Conservation (phyloP, 2,113 vertebrate species). For the Cacatua alba region DNA sequence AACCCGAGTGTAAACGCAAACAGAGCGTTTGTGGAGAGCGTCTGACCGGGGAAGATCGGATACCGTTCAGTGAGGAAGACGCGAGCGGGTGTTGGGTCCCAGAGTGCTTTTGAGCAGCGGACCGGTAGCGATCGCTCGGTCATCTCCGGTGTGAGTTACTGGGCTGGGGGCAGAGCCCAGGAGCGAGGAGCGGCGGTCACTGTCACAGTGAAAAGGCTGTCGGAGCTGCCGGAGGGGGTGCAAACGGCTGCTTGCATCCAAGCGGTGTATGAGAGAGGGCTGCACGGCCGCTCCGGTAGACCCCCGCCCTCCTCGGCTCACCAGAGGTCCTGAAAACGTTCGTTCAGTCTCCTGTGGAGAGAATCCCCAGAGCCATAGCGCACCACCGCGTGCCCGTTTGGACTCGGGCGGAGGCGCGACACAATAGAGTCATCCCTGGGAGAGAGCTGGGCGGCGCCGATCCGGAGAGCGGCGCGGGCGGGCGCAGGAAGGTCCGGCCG, state of each 20-base stretch:
- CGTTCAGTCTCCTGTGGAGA: not conserved
- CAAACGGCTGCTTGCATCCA: not conserved
- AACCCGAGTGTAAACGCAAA: not conserved
- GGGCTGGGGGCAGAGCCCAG: not conserved
- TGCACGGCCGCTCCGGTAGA: not conserved
- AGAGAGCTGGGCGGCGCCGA: no score
- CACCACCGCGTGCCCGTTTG: not conserved
- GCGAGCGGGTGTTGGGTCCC: not conserved
- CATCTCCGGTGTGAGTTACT: not conserved
- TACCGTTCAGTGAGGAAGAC: not conserved
- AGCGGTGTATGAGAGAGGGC: not conserved
- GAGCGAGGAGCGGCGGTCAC: not conserved
- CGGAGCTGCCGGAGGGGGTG: not conserved
- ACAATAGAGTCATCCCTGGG: no score
- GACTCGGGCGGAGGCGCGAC: no score
- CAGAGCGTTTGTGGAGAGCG: not conserved
- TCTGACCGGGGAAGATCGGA: not conserved
- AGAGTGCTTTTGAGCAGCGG: not conserved
- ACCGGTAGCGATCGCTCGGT: not conserved
- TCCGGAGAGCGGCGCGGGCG: no score
- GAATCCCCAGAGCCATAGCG: not conserved
- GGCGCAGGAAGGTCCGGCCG: no score
- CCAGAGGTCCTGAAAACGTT: not conserved
- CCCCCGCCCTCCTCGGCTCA: not conserved
- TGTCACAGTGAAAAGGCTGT: not conserved